Base-by-base conservation (phyloP, 2,797 vertebrate species). In the Rhyacichthys aspro region DNA sequence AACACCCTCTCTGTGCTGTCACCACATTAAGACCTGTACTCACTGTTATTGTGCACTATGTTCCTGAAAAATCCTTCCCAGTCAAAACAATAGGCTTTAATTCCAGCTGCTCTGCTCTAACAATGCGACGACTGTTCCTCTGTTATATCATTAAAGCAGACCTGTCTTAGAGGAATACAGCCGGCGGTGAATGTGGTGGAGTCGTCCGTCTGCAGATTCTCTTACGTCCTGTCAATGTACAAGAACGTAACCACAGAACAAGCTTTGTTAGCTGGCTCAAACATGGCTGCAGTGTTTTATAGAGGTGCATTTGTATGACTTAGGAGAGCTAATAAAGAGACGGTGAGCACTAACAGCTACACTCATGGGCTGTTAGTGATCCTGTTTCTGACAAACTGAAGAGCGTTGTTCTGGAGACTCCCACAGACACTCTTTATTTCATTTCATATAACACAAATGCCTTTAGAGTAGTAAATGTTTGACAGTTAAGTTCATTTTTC, bases 161-260 rank as follows among this genome's bases (percentile, higher is more conserved):
- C 23, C 3, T 28, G 23, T 28, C 23, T 28, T 28, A 28, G 23
- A 28, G 23, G 23, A 28, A 28, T 28, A 28, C 23, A 28, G 23
- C 23, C 3, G 23, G 23, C 4, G 23, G 23, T 28, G 23, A 28
- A 28, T 28, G 23, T 28, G 23, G 23, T 6, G 23, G 23, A 28
- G 23, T 45, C 9, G 47, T 34, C 11, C 32, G 7, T 49, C 9
- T 11, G n/a, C 32, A 16, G 9, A 34, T 49, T 63, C 66, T 54
- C 55, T 68, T 70, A 74, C 41, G 47, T 58, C 58, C 59, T 65
- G 74, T 87, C 86, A 61, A 36, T 36, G 43, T 55, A 38, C 53
- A 68, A 68, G 67, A 75, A 50, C 42, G 32, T 53, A 47, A 43
- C 45, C 57, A 63, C 41, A 57, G 5, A 56, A 36, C 60, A 47